These are phyloP conservation scores for Nothoprocta perdicaria DNA, from an alignment of 2,113 vertebrate genomes.

Conservation along the genomic window DNA sequence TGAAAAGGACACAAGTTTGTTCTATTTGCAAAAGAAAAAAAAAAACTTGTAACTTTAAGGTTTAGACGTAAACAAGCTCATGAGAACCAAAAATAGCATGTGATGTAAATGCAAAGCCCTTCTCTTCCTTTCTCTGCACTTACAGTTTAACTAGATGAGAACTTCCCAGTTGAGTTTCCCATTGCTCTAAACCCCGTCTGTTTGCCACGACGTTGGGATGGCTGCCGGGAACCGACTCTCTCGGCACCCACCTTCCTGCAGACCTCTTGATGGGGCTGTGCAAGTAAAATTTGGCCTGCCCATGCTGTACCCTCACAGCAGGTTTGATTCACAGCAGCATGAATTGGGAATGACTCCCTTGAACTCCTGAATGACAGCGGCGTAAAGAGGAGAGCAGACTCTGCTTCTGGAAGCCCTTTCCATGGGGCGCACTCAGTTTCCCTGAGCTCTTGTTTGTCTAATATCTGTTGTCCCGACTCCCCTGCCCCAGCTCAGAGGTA, in stretches of 20 bases:
- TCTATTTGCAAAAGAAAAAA: not conserved
- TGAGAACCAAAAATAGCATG: not conserved
- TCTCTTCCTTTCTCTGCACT: not conserved
- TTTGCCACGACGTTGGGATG: accelerated
- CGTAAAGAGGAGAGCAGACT: not conserved
- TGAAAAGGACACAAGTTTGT: not conserved
- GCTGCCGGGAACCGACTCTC: not conserved
- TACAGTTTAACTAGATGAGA: not conserved
- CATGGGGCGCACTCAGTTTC: not conserved
- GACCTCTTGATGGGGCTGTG: not conserved
- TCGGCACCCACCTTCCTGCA: accelerated
- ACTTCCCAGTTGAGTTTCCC: not conserved
- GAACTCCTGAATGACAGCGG: not conserved
- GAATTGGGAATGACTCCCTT: not conserved
- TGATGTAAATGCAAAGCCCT: not conserved
- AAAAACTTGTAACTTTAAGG: too few species aligned
- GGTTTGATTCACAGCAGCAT: accelerated
- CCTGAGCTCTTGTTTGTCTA: not conserved
- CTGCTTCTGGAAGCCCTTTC: not conserved
- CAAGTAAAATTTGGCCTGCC: accelerated
- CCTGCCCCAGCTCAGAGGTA: not conserved
- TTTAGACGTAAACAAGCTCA: not conserved
- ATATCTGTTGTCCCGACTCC: not conserved
- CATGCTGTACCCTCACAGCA: accelerated
- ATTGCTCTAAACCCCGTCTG: not conserved